Evolutionary conservation across 2,888 invertebrate species (phyloP).

Genomic region (Leptopilina drosophilae): DNA sequence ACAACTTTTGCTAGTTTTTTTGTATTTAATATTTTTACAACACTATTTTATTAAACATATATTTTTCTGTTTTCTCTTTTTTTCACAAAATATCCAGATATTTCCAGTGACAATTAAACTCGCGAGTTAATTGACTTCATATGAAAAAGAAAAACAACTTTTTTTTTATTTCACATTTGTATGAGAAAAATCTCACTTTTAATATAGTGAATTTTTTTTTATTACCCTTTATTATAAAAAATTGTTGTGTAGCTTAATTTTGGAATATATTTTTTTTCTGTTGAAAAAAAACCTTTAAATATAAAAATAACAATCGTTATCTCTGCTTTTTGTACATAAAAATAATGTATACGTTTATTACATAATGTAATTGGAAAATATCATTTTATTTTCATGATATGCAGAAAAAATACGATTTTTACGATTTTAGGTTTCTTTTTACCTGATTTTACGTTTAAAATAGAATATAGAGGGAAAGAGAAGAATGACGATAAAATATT

Average conservation of each 20-base stretch:
- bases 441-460: no score
- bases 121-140: neutral
- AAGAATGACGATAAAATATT: no score
- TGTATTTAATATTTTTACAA: neutral
- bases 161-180: neutral
- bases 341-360: neutral
- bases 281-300: no score
- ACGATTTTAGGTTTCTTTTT: no score
- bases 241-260: no score
- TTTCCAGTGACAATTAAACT: conserved; percentile 1
- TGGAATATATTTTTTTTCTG: no score
- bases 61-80: neutral
- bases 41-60: neutral
- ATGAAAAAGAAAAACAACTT: neutral
- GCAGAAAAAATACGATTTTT: neutral
- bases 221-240: no score
- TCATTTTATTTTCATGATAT: neutral
- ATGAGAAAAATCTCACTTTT: neutral
- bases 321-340: no score
- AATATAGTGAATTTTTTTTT: no score
- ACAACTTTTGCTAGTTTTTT: no score
- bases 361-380: neutral
- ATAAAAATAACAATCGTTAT: no score
- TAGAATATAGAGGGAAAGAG: no score
- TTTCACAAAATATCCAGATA: neutral